Conservation (phyloP, 2,797 vertebrate species). For the Myripristis murdjan region DNA sequence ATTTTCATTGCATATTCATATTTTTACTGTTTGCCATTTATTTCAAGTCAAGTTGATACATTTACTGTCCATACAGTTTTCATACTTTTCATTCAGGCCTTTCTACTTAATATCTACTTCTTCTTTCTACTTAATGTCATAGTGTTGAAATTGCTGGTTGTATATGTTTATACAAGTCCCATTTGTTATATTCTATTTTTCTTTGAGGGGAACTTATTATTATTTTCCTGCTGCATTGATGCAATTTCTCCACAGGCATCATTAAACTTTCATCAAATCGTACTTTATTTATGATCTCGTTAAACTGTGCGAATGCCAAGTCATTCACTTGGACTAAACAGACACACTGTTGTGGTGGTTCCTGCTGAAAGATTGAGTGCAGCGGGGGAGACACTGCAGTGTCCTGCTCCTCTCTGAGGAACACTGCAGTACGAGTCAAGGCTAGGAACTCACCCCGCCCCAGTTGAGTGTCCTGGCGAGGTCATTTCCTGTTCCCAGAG, state of each 20-base stretch:
- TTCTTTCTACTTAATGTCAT: too few species aligned
- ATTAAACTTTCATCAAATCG: neutral
- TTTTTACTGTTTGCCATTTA: neutral
- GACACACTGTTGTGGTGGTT: neutral
- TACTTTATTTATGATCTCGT: neutral
- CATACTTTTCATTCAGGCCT: too few species aligned
- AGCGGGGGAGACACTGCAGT: conserved; percentile 14
- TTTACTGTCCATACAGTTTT: too few species aligned
- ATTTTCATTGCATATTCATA: conserved; percentile 2
- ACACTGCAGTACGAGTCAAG: conserved; percentile 48
- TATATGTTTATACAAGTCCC: too few species aligned
- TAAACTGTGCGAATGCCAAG: neutral
- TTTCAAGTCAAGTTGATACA: too few species aligned
- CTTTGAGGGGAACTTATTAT: neutral
- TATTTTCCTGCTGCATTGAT: neutral
- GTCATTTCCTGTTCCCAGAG: conserved; percentile 98
- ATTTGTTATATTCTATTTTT: neutral
- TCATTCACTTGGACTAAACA: neutral
- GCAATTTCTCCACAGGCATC: too few species aligned
- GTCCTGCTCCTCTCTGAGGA: conserved; percentile 38
- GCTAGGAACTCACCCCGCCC: conserved; percentile 94
- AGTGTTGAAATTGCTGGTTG: too few species aligned
- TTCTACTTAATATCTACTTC: too few species aligned
- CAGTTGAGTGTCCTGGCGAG: conserved; percentile 99
- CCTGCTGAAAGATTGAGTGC: neutral